Evolutionary conservation across 2,113 vertebrate species (phyloP), one percentile per base, ranked within the genome.

Genomic region (Okapia johnstoni): DNA sequence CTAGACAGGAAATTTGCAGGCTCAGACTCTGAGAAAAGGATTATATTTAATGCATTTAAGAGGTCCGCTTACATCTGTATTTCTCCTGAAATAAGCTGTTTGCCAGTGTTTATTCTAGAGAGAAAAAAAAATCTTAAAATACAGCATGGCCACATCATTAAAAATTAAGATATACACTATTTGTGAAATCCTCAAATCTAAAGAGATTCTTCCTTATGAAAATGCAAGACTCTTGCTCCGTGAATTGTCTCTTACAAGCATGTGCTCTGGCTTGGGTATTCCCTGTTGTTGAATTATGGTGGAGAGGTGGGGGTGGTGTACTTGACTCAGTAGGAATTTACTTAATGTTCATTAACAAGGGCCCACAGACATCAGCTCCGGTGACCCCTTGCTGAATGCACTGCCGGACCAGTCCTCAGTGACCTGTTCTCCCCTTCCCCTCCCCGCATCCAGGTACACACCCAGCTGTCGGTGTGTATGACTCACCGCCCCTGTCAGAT

Each of bases 1-100:
- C 93, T 40, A 97, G 54, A 93, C 33, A 63, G 91, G 46, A 97
- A 83, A 97, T 96, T 81, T 95, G 77, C 40, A 36, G 96, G 93
- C 81, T 80, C 84, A 66, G 46, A 46, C 79, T 90, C 97, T 93
- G 88, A 94, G 79, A 96, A 95, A 94, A 63, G 80, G 98, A 98
- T 97, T 98, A 81, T 57, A 81, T 70, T 66, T 87, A 89, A 76
- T 89, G 86, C 94, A 95, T 97, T 85, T 93, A 33, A 90, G 46
- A 92, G 90, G 89, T 90, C 96, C 58, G 26, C 85, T 91, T 61
- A 83, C 60, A 91, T 90, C 70, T 92, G 19, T 70, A 88, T 93
- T 94, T 96, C 57, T 58, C 40, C 46, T 43, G 55, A 95, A 97
- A 95, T 97, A 76, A 97, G 96, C 93, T 87, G 54, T 79, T 95